phyloP scores from a whole-genome alignment of 2,113 vertebrate species.

The Balaeniceps rex region DNA sequence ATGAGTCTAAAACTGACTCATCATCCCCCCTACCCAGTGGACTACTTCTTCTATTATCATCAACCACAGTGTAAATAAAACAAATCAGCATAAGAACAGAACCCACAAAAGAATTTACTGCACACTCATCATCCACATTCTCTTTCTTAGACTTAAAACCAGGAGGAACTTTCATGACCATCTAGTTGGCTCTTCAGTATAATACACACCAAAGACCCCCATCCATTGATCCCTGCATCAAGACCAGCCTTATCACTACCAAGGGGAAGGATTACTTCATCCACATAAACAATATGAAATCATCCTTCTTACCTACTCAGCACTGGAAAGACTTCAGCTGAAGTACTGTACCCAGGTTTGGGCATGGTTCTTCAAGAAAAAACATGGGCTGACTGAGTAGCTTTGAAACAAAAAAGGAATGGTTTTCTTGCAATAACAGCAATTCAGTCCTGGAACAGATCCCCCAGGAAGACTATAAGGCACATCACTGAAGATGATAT shows the following conservation, averaged over 20 bases:
- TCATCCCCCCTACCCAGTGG: background rate
- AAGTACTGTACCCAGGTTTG: background rate
- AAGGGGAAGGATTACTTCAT: background rate
- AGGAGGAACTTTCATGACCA: background rate
- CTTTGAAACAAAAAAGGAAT: background rate
- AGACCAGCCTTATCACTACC: background rate
- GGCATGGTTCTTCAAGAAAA: background rate
- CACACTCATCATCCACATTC: background rate
- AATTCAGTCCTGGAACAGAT: background rate
- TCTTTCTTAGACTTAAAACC: background rate
- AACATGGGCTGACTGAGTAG: background rate
- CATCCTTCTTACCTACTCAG: background rate
- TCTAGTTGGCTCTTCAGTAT: background rate
- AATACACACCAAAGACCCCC: background rate
- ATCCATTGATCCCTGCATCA: background rate
- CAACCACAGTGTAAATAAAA: background rate
- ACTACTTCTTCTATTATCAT: background rate
- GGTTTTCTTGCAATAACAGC: background rate
- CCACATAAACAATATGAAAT: background rate
- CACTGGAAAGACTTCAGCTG: background rate
- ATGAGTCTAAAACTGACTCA: background rate
- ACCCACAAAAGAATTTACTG: background rate
- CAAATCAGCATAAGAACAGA: background rate
- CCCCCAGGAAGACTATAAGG: background rate
- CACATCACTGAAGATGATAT: background rate